Evolutionary conservation across 2,797 vertebrate genomes (phyloP), one percentile per base, ranked within the genome.

Genomic region (Etheostoma nigrum): DNA sequence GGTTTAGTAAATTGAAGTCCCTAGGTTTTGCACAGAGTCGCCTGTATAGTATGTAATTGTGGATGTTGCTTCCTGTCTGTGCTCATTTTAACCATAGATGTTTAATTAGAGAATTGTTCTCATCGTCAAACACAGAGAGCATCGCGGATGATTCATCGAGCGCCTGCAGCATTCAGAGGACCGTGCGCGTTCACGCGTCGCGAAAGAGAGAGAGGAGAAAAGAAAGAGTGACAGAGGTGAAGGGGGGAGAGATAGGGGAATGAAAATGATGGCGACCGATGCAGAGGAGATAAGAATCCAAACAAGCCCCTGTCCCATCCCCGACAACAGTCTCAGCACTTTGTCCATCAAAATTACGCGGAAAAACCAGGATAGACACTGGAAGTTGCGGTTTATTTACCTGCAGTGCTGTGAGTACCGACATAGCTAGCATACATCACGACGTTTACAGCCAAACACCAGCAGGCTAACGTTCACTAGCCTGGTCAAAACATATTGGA

Each of bases 391-490:
- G 59, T 83, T 84, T 55, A 76, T 95, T 87, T 94, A 93, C 81
- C 92, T 95, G 88, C 93, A 95, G 87, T 92, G 93, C 92, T 95
- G 94, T 94, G 91, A 94, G 93, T 95, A 94, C 88, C 82, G 23
- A 85, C 81, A 54, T 30, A 30, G 30, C 30, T 30, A 30, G 30
- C 30, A 30, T 78, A 53, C 85, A 74, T 2, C 55, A 54, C 53
- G 44, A 54, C 62, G 72, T 55, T 63, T 25, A 47, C 13, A 40
- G 53, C 14, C 57, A 44, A 27, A 67, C 69, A 55, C 68, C 44
- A 44, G 16, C 9, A 30, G 62, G 72, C 77, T 48, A 23, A 11
- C 36, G 36, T 40, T 40, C 70, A 72, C 66, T 14, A 16, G 36
- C 44, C 55, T 49, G 69, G 2, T 21, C 73, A 12, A 23, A 9